Percentiles rank a stretch among this genome's conserved stretches.
Conservation (phyloP, 92 coral and sea anemone genomes). For the Phymanthus crucifer region DNA sequence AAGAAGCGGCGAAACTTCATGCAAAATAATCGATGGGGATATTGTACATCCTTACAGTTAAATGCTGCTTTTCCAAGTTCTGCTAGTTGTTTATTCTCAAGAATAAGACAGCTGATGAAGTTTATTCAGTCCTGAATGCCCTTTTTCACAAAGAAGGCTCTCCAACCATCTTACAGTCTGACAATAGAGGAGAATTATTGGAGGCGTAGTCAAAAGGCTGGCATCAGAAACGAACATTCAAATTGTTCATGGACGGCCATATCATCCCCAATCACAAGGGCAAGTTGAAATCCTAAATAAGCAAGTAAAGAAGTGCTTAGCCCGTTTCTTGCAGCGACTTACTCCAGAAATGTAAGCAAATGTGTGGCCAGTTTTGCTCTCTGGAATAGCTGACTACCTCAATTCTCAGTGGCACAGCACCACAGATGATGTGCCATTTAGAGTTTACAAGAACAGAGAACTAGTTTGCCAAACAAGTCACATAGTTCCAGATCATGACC, state of each 20-base stretch:
- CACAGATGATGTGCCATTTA: constrained; percentile 32
- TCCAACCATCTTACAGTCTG: constrained; percentile 24
- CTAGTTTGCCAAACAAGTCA: background rate
- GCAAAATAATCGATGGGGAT: constrained; percentile 9
- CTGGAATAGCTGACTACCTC: constrained; percentile 19
- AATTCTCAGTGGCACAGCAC: constrained; percentile 31
- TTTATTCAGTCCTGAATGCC: background rate
- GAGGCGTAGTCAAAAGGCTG: background rate
- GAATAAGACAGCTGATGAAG: background rate
- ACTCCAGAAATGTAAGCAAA: constrained; percentile 19
- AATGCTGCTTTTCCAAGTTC: constrained; percentile 23
- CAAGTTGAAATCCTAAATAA: constrained; percentile 50
- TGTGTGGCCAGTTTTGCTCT: constrained; percentile 30
- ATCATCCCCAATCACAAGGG: constrained; percentile 41
- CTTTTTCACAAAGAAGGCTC: constrained; percentile 6
- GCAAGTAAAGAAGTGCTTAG: constrained; percentile 22
- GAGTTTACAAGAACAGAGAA: constrained; percentile 22
- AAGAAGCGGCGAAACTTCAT: constrained; percentile 16
- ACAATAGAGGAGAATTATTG: constrained; percentile 36
- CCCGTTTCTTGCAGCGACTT: constrained; percentile 5
- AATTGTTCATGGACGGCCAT: constrained; percentile 32
- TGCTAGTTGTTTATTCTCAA: constrained; percentile 15
- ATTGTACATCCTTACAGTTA: constrained; percentile 20
- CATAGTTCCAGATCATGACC: constrained; percentile 11
- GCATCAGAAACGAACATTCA: background rate